phyloP scores from a whole-genome alignment of 2,888 invertebrate species.

The Lepidochrysops patricia region DNA sequence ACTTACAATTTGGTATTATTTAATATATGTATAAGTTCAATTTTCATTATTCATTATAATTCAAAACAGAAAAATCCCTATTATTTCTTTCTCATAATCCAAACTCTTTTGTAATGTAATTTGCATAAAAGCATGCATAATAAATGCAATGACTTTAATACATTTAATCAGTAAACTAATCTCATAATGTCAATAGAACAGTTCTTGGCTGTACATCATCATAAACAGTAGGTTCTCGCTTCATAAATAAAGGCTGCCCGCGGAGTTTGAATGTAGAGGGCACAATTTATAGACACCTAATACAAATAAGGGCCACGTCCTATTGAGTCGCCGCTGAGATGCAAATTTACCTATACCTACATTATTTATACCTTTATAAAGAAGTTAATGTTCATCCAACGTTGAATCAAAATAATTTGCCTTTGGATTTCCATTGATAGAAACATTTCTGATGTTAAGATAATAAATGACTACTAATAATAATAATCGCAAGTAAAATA shows the following conservation, averaged over 20 bases:
- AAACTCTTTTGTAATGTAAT: no score
- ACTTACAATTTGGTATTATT: no score
- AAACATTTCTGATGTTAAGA: no score
- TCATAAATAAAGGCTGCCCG: slow-evolving; percentile 55
- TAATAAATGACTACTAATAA: no score
- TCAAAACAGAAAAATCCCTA: no score
- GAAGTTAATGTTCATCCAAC: background rate
- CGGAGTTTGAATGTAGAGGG: slow-evolving; percentile 45
- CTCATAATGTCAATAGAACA: slow-evolving; percentile 34
- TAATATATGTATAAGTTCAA: no score
- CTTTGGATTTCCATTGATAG: no score
- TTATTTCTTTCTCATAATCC: no score
- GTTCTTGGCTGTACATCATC: slow-evolving; percentile 45
- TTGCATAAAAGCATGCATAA: slow-evolving; percentile 12
- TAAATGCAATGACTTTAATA: slow-evolving; percentile 13
- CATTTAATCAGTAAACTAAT: slow-evolving; percentile 28
- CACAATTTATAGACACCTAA: slow-evolving; percentile 57
- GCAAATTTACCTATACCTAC: slow-evolving; percentile 34
- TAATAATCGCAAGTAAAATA: no score
- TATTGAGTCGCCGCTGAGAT: slow-evolving; percentile 39
- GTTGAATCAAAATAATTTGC: background rate
- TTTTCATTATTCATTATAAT: no score
- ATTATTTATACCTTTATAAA: slow-evolving; percentile 4
- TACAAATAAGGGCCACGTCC: slow-evolving; percentile 51
- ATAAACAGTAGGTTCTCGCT: slow-evolving; percentile 39